A percentile compares a stretch with the other conserved stretches of the same genome.
Evolutionary conservation across 1,140 invertebrate species (phyloP).

Genomic region (Pteromalus puparum): DNA sequence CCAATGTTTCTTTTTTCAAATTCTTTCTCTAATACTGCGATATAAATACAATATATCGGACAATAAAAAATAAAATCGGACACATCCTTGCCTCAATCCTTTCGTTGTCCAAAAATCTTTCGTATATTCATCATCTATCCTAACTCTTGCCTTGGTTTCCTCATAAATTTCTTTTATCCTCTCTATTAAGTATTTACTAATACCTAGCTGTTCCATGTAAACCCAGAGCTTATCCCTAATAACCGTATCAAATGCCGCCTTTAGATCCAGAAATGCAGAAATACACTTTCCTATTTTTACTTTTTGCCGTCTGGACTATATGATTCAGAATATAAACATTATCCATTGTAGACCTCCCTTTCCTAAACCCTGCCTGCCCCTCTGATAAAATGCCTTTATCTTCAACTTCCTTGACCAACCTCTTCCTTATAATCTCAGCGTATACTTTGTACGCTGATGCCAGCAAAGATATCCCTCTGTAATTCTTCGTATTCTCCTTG

Average conservation of each 20-base stretch:
- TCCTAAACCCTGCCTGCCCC: too few species aligned
- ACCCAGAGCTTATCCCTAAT: too few species aligned
- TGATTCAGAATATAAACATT: too few species aligned
- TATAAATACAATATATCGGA: too few species aligned
- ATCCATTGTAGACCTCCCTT: too few species aligned
- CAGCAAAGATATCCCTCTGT: conserved; percentile 37
- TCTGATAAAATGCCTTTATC: conserved; percentile 3
- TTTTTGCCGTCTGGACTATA: too few species aligned
- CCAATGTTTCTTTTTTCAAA: conserved; percentile 32
- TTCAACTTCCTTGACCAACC: conserved; percentile 23
- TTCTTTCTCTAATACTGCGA: too few species aligned
- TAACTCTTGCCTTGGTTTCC: conserved; percentile 47
- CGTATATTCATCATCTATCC: conserved; percentile 44
- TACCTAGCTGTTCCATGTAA: too few species aligned
- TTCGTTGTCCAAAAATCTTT: conserved; percentile 45
- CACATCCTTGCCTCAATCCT: conserved; percentile 48
- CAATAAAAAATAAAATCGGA: conserved; percentile 43
- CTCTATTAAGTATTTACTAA: too few species aligned
- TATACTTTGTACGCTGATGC: conserved; percentile 28
- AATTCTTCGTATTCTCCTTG: conserved; percentile 19
- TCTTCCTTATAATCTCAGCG: conserved; percentile 31
- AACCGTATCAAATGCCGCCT: too few species aligned
- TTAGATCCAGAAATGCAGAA: too few species aligned
- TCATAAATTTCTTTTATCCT: not conserved
- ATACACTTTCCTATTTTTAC: too few species aligned